A percentile compares a stretch with the other conserved stretches of the same genome.
Conservation (phyloP, 2,113 vertebrate species). For the Carassius gibelio region DNA sequence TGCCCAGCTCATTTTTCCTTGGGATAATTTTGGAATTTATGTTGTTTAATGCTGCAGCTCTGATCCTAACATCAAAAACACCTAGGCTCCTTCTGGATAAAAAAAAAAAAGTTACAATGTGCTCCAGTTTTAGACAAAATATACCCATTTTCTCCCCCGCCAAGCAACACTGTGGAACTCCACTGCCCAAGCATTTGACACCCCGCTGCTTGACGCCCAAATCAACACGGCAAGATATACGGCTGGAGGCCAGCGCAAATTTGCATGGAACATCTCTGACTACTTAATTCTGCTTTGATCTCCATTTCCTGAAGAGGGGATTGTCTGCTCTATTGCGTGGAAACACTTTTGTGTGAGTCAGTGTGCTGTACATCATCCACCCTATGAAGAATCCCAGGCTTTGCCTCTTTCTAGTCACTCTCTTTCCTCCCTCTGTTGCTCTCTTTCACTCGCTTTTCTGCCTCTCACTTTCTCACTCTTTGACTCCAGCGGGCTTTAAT, state of each 20-base stretch:
- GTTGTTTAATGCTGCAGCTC: neutral
- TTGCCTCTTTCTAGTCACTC: constrained; percentile 42
- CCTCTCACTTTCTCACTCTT: constrained; percentile 61
- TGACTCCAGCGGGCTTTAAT: constrained; percentile 72
- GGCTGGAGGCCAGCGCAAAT: constrained; percentile 63
- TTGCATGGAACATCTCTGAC: constrained; percentile 69
- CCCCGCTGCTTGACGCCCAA: constrained; percentile 61
- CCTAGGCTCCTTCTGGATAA: constrained; percentile 68
- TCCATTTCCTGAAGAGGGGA: constrained; percentile 73
- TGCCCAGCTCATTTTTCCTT: constrained; percentile 2
- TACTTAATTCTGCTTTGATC: constrained; percentile 76
- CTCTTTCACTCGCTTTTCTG: constrained; percentile 52
- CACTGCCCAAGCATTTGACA: constrained; percentile 56
- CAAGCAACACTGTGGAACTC: constrained; percentile 22
- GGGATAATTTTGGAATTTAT: constrained; percentile 13
- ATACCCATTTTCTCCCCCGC: constrained; percentile 2
- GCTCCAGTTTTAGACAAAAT: neutral
- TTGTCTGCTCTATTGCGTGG: constrained; percentile 68
- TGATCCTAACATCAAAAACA: constrained; percentile 17
- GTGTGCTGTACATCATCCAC: constrained; percentile 64
- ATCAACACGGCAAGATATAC: constrained; percentile 61
- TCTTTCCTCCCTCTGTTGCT: constrained; percentile 45
- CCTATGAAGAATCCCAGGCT: constrained; percentile 56
- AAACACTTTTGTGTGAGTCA: constrained; percentile 68
- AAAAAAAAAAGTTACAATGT: constrained; percentile 54